Base-by-base conservation (phyloP, 2,113 vertebrate genomes). In the Nettapus auritus region DNA sequence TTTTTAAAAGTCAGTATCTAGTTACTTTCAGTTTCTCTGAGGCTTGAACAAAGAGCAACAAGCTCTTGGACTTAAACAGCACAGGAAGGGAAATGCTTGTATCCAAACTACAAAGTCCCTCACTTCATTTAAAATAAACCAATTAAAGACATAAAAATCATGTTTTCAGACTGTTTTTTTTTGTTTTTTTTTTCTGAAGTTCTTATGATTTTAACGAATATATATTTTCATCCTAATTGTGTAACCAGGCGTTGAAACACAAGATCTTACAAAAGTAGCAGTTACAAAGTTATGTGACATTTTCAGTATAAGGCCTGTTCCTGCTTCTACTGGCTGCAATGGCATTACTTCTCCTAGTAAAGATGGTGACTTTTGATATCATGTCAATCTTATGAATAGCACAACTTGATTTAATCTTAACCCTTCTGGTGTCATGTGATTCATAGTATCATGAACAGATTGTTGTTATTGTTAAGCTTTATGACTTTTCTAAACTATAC, bases 21-120 rank as follows among this genome's bases (percentile, higher is more conserved):
- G 22, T 69, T 86, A 57, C 57, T 89, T 92, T 91, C 74, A 62
- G 23, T 84, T 89, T 96, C 87, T 94, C 31, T 59, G 63, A 88
- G 67, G 42, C 53, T 50, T 62, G 50, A 84, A 29, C 48, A 57
- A 82, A 88, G 21, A 79, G n/a, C 60, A 82, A 46, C 29, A 40
- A 64, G 20, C 48, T 87, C 38, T 38, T 44, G 28, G 40, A 11
- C 16, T 82, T 79, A 56, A 78, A 82, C 36, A 85, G 22, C 40
- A 94, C 69, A 36, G 7, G 34, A 71, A 90, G 16, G 59, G 33
- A 84, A 93, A 57, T 80, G 16, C 13, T 79, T 85, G 31, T 29
- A 69, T 59, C 36, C 17, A 33, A 89, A 68, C 23, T 63, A 31
- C 52, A 4, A 62, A 78, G 36, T 23, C 23, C 5, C 6, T 82